These are phyloP conservation scores for Otocyon megalotis DNA, from an alignment of 2,113 vertebrate genomes.

Conservation along the genomic window DNA sequence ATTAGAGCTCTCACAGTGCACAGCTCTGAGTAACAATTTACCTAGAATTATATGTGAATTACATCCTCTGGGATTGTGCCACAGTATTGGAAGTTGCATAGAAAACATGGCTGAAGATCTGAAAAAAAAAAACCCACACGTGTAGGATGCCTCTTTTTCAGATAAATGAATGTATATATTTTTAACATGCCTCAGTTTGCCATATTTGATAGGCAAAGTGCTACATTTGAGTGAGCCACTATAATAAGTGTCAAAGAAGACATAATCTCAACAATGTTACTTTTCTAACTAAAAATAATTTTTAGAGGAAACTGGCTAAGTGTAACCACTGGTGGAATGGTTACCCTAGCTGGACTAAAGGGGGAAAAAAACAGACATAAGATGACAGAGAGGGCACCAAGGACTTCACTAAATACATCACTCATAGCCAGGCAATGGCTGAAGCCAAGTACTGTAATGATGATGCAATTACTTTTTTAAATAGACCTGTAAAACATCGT, in stretches of 20 bases:
- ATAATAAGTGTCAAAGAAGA: constrained; percentile 50
- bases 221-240: constrained; percentile 30
- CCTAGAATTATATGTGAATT: constrained; percentile 26
- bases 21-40: constrained; percentile 30
- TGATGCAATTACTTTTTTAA: constrained; percentile 56
- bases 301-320: constrained; percentile 18
- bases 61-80: background rate
- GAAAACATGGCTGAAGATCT: constrained; percentile 35
- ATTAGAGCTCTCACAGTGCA: background rate
- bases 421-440: constrained; percentile 23
- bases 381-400: background rate
- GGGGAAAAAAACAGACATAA: background rate
- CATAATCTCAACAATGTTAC: background rate
- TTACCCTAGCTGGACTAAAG: background rate
- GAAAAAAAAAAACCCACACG: constrained; percentile 30
- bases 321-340: constrained; percentile 7
- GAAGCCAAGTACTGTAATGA: background rate
- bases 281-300: constrained; percentile 37
- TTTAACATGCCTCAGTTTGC: constrained; percentile 48
- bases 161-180: constrained; percentile 13
- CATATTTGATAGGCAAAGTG: constrained; percentile 25
- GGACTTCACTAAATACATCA: background rate
- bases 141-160: constrained; percentile 28
- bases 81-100: background rate
- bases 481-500: background rate